Evolutionary conservation across 2,888 invertebrate species (phyloP), one percentile per base, ranked within the genome.

Genomic region (Vannuccia rotundouncinata): DNA sequence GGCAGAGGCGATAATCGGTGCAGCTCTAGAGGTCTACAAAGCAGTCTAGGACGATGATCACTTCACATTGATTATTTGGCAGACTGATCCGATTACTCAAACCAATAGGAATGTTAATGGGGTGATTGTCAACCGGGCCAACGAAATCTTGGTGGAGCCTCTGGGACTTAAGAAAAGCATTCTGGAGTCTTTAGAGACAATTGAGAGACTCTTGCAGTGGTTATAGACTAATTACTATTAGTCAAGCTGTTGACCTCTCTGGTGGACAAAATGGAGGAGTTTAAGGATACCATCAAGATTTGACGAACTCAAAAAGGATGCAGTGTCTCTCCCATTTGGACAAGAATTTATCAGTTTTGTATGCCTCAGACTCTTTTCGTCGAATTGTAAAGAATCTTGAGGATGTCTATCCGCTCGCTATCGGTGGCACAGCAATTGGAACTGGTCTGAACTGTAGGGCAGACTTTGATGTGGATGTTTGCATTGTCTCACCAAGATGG

Each of bases 51-150:
- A 99, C 88, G 92, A 94, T 83, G 94, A 95, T 60, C 96, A 98
- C 89, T 99, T 99, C 86, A 99, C 99, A 0, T 90, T 99, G 77
- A 95, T 96, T 82, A 95, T 98, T 86, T 99, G 98, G 98, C 99
- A 99, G 90, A 99, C 99, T 0, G 99, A 99, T 1, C 97, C 97
- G 31, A 99, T 99, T 29, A 99, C 99, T 0, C 99, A 99, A 90
- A 92, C 93, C 81, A 99, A 99, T 90, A 99, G 99, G 99, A 99
- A 99, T 89, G 94, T 95, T 0, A 99, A 99, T 88, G 99, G 99
- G 91, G 90, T 90, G 45, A 93, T 95, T 81, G 91, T 94, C 78
- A 96, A 95, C 89, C 91, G 94, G 76, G 95, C 95, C 0, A 95
- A 95, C 85, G 93, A 95, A 88, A 88, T 94, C 78, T 84, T 95